A percentile compares a stretch with the other conserved stretches of the same genome.
Conservation (phyloP, 2,113 vertebrate species). For the Ariopsis seemanni region DNA sequence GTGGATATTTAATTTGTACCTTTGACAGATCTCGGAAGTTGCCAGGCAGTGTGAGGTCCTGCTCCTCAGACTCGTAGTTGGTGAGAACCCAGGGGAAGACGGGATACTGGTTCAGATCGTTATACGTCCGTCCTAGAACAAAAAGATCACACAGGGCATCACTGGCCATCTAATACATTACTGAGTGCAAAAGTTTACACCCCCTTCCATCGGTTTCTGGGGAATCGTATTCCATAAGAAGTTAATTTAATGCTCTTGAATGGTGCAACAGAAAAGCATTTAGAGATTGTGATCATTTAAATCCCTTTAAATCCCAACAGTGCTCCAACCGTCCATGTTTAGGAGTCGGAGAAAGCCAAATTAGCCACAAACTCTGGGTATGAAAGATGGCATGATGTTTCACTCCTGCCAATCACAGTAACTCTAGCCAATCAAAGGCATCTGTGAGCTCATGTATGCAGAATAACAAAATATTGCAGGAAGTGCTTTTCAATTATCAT, state of each 20-base stretch:
- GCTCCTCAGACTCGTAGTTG: constrained; percentile 94
- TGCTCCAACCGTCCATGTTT: background rate
- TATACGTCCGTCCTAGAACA: constrained; percentile 88
- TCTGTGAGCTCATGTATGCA: background rate
- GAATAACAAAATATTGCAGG: background rate
- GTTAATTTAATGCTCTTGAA: background rate
- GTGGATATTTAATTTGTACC: constrained; percentile 71
- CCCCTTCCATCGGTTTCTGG: too few species aligned
- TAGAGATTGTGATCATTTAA: background rate
- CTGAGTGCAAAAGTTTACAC: background rate
- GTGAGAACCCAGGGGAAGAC: constrained; percentile 98
- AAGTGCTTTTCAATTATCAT: background rate
- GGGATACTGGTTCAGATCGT: constrained; percentile 96
- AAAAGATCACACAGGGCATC: constrained; percentile 57
- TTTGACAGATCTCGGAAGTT: constrained; percentile 99
- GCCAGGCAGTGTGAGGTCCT: constrained; percentile 93
- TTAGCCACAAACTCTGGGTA: background rate
- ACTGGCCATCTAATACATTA: background rate
- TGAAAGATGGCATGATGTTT: constrained; percentile 36
- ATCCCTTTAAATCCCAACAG: background rate
- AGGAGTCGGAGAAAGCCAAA: background rate
- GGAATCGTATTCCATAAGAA: background rate
- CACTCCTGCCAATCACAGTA: background rate
- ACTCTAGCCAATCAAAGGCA: too few species aligned
- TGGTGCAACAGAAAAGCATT: background rate